These are phyloP conservation scores for Bombus superbus DNA, from an alignment of 1,140 invertebrate genomes.

Conservation along the genomic window DNA sequence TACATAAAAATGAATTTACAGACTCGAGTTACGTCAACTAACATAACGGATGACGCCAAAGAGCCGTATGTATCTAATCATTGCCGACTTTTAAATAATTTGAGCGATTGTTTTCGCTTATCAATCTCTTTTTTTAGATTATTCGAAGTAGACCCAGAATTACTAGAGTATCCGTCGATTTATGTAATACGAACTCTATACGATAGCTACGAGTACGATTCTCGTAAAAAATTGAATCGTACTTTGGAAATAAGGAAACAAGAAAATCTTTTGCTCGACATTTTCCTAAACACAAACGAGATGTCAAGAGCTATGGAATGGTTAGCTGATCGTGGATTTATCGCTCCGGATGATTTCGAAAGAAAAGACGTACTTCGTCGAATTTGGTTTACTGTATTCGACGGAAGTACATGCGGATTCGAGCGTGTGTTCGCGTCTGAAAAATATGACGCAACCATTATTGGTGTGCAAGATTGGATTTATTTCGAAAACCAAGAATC, in stretches of 20 bases:
- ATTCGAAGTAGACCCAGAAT: slow-evolving; percentile 65
- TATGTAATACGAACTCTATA: slow-evolving; percentile 86
- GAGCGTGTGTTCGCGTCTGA: slow-evolving; percentile 95
- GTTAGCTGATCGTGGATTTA: slow-evolving; percentile 81
- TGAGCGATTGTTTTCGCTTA: slow-evolving; percentile 41
- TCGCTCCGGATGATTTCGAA: slow-evolving; percentile 76
- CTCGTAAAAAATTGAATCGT: slow-evolving; percentile 88
- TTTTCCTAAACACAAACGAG: slow-evolving; percentile 84
- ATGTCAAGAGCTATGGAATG: slow-evolving; percentile 85
- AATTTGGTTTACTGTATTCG: slow-evolving; percentile 92
- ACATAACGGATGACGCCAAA: slow-evolving; percentile 74
- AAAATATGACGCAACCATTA: slow-evolving; percentile 86
- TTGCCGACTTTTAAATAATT: not conserved
- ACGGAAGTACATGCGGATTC: slow-evolving; percentile 91
- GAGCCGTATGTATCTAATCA: slow-evolving; percentile 73
- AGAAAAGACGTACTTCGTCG: slow-evolving; percentile 89
- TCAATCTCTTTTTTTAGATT: slow-evolving; percentile 69
- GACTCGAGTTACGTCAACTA: slow-evolving; percentile 60
- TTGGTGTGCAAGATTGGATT: slow-evolving; percentile 94
- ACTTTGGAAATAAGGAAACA: slow-evolving; percentile 84
- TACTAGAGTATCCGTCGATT: slow-evolving; percentile 79
- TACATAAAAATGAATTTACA: slow-evolving; percentile 78
- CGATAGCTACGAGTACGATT: slow-evolving; percentile 89
- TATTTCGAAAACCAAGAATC: slow-evolving; percentile 90
- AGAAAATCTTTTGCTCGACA: slow-evolving; percentile 84